Conservation (phyloP, 2,797 vertebrate species). For the Sibirionetta formosa region DNA sequence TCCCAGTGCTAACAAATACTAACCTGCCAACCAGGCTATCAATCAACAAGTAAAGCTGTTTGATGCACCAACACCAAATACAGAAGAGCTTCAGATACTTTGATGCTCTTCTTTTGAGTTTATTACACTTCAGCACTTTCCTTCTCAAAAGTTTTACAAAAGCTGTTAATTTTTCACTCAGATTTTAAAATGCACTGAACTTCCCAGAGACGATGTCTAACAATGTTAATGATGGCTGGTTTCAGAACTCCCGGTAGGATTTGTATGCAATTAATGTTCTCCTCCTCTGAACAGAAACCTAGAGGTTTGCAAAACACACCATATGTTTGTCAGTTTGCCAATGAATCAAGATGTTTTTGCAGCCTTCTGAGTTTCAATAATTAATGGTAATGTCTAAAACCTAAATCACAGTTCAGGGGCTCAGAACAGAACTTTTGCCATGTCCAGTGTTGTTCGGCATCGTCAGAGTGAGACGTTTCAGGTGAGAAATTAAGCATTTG, state of each 20-base stretch:
- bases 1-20: conserved; percentile 47
- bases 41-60: conserved; percentile 50
- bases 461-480: conserved; percentile 58
- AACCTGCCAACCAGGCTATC: conserved; percentile 21
- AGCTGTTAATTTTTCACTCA: conserved; percentile 65
- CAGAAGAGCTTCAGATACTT: not conserved
- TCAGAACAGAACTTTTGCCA: conserved; percentile 71
- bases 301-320: conserved; percentile 84
- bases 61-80: not conserved
- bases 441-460: conserved; percentile 68
- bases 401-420: conserved; percentile 82
- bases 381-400: conserved; percentile 87
- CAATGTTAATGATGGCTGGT: conserved; percentile 77
- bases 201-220: conserved; percentile 71
- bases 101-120: not conserved
- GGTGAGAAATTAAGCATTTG: conserved; percentile 63
- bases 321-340: conserved; percentile 89
- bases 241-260: conserved; percentile 81
- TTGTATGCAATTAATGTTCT: conserved; percentile 84
- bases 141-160: conserved; percentile 47
- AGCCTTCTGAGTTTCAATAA: conserved; percentile 86
- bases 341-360: conserved; percentile 87
- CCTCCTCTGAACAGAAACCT: conserved; percentile 82
- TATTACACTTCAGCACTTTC: conserved; percentile 2
- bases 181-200: conserved; percentile 68